A percentile compares a stretch with the other conserved stretches of the same genome.
phyloP scores from a whole-genome alignment of 2,888 invertebrate species.

The Pseudococcus jackbeardsleyi region DNA sequence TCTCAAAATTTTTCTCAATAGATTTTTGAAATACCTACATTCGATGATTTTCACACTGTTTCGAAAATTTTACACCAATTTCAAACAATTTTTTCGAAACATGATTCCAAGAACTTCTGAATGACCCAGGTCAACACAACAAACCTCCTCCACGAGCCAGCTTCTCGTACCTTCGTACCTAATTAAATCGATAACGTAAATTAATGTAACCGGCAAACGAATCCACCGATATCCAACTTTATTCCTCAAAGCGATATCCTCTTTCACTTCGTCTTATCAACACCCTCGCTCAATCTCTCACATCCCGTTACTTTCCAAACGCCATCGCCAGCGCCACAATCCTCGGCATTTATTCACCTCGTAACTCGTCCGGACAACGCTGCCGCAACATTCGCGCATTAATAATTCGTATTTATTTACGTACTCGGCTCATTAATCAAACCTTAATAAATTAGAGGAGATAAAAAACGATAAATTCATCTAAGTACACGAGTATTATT shows the following conservation, averaged over 20 bases:
- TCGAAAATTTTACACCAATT: too few species aligned
- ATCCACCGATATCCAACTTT: background rate
- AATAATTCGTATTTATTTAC: background rate
- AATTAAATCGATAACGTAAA: too few species aligned
- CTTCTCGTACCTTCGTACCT: too few species aligned
- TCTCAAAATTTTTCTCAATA: too few species aligned
- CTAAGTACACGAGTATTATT: background rate
- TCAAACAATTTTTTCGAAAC: too few species aligned
- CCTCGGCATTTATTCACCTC: background rate
- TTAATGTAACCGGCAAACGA: background rate
- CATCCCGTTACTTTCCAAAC: background rate
- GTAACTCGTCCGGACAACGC: background rate
- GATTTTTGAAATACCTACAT: too few species aligned
- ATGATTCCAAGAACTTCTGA: too few species aligned
- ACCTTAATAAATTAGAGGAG: background rate
- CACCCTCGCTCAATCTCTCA: background rate
- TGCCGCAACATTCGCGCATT: background rate
- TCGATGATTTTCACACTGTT: too few species aligned
- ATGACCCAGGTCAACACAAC: too few species aligned
- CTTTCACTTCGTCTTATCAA: background rate
- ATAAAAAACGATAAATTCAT: slow-evolving; percentile 11
- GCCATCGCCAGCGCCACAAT: background rate
- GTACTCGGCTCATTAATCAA: slow-evolving; percentile 19
- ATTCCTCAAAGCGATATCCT: background rate
- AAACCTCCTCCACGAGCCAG: too few species aligned